phyloP scores from a whole-genome alignment of 37 sponge, comb jelly and placozoan species.

The Eunapius fragilis region DNA sequence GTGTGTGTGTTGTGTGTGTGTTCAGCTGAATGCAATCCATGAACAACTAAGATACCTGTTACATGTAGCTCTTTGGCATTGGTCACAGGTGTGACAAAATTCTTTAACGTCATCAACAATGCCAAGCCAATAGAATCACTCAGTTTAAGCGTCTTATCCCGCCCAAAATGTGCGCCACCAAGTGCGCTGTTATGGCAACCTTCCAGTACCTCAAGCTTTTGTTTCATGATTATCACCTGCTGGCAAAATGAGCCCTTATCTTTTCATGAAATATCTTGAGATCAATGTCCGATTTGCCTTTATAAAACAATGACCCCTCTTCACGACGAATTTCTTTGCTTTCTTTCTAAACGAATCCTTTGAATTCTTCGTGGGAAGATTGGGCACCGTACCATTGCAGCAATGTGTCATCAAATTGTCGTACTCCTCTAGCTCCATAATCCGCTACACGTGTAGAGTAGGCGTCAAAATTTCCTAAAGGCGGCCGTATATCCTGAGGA shows the following conservation, averaged over 20 bases:
- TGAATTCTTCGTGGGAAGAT: constrained; percentile 1
- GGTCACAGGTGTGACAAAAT: constrained; percentile 32
- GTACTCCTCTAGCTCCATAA: too few species aligned
- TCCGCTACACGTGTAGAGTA: too few species aligned
- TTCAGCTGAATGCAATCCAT: too few species aligned
- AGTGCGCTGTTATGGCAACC: constrained; percentile 30
- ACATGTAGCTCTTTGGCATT: constrained; percentile 12
- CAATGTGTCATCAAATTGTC: too few species aligned
- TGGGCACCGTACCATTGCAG: too few species aligned
- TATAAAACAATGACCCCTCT: not conserved
- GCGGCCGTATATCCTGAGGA: too few species aligned
- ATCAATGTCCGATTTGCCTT: not conserved
- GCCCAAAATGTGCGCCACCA: constrained; percentile 36
- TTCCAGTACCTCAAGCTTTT: constrained; percentile 18
- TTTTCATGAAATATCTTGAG: not conserved
- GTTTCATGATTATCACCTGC: too few species aligned
- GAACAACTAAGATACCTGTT: too few species aligned
- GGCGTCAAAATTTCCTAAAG: too few species aligned
- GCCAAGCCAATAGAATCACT: constrained; percentile 37
- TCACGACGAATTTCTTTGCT: constrained; percentile 1
- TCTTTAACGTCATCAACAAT: constrained; percentile 46
- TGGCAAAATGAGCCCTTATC: too few species aligned
- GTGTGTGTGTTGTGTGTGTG: too few species aligned
- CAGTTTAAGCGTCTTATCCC: constrained; percentile 21
- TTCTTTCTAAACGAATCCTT: constrained; percentile 10